A percentile compares a stretch with the other conserved stretches of the same genome.
phyloP scores from a whole-genome alignment of 2,888 invertebrate species.

The Hyalella azteca region DNA sequence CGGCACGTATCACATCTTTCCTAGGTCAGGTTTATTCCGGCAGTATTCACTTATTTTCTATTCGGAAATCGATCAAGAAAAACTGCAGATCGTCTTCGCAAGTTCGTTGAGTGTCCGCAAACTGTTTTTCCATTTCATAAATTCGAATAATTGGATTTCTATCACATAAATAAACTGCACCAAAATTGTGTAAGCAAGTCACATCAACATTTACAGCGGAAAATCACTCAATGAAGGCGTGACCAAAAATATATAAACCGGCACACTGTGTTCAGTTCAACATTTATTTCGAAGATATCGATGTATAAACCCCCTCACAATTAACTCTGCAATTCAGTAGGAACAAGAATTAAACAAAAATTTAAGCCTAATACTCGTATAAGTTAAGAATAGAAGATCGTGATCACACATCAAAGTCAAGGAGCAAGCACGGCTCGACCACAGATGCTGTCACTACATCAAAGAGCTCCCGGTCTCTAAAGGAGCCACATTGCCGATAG shows the following conservation, averaged over 20 bases:
- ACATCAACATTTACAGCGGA: too few relatives aligned
- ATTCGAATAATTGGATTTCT: background rate
- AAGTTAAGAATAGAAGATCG: too few relatives aligned
- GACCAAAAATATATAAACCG: too few relatives aligned
- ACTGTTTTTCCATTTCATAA: background rate
- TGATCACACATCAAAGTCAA: conserved; percentile 11
- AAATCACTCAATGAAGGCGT: too few relatives aligned
- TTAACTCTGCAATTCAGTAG: too few relatives aligned
- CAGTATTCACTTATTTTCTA: background rate
- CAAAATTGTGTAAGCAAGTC: too few relatives aligned
- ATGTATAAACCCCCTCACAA: too few relatives aligned
- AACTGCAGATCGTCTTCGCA: background rate
- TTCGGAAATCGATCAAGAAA: background rate
- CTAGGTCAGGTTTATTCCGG: background rate
- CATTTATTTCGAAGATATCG: too few relatives aligned
- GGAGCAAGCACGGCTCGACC: conserved; percentile 12
- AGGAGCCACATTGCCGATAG: conserved; percentile 28
- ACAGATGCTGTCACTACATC: conserved; percentile 30
- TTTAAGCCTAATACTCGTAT: too few relatives aligned
- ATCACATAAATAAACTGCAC: too few relatives aligned
- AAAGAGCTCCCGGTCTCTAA: conserved; percentile 24
- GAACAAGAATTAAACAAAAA: too few relatives aligned
- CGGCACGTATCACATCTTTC: conserved; percentile 14
- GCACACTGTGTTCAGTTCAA: too few relatives aligned
- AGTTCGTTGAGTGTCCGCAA: background rate